Base-by-base conservation (phyloP, 2,888 invertebrate genomes). In the Lacanobia wlatinum region DNA sequence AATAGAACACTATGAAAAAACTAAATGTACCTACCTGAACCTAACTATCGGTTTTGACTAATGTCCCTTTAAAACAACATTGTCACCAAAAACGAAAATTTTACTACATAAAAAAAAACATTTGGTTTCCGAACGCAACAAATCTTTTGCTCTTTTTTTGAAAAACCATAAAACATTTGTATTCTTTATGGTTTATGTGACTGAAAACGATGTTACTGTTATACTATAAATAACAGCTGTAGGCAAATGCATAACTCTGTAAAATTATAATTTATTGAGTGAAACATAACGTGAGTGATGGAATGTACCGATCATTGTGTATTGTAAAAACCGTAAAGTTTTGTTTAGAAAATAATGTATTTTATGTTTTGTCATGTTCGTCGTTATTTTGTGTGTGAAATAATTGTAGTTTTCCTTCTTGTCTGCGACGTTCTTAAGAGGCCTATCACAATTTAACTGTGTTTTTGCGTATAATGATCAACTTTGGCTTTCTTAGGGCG, bases 81-180 rank as follows among this genome's bases (percentile, higher is more conserved):
- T 40, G 16, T 8, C 21, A 59, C 40, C 8, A 21, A 21, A 58
- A 59, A 8, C 21, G 21, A 52, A 58, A 7, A n/a, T n/a, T n/a
- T n/a, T 58, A 40, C 21, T n/a, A 14, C 18, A 21, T 1, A 10
- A 58, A 38, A 38, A 16, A 16, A 16, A 43, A 34, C n/a, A 3
- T 50, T 48, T 16, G 48, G 50, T 50, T 66, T 66, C 21, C 58
- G 34, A 66, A 58, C 16, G 58, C 58, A 48, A 58, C 48, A 58
- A 66, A 48, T 40, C 16, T 58, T 1, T 58, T 58, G 12, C 58
- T 28, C 12, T 63, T 38, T n/a, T 59, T 43, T 61, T 61, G 60
- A 28, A 53, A 53, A 28, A n/a, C n/a, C 21, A 43, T 69, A 12
- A 34, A 34, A 34, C 43, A 43, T 5, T 60, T 43, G 23, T 70